Conservation (phyloP, 2,797 vertebrate genomes). For the Bovichtus diacanthus region DNA sequence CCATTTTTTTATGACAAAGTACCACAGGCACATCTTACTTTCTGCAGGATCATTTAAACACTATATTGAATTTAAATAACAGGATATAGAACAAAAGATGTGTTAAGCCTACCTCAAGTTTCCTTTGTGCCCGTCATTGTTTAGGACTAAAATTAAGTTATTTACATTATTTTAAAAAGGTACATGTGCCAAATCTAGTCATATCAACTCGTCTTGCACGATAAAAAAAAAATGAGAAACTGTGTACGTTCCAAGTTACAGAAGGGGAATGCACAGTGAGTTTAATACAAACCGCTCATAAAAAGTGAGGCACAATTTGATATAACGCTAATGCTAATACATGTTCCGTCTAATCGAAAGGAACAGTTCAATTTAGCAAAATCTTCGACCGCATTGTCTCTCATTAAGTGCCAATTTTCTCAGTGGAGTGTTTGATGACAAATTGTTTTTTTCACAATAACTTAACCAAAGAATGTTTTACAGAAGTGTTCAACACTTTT, state of each 20-base stretch:
- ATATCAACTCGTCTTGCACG: neutral
- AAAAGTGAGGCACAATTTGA: neutral
- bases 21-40: neutral
- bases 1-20: neutral
- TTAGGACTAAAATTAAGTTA: neutral
- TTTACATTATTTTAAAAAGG: neutral
- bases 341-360: neutral
- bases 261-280: neutral
- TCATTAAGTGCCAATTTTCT: neutral
- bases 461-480: neutral
- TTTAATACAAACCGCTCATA: neutral
- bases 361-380: neutral
- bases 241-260: neutral
- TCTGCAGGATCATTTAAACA: neutral
- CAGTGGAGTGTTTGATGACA: neutral
- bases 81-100: neutral
- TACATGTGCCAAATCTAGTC: neutral
- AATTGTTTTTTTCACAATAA: neutral
- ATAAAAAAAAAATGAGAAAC: too few relatives aligned
- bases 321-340: too few relatives aligned
- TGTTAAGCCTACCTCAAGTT: neutral
- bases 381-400: too few relatives aligned
- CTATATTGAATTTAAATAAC: neutral
- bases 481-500: neutral
- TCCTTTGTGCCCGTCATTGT: neutral